A percentile compares a stretch with the other conserved stretches of the same genome.
Evolutionary conservation across 2,113 vertebrate genomes (phyloP).

Genomic region (Carlito syrichta): DNA sequence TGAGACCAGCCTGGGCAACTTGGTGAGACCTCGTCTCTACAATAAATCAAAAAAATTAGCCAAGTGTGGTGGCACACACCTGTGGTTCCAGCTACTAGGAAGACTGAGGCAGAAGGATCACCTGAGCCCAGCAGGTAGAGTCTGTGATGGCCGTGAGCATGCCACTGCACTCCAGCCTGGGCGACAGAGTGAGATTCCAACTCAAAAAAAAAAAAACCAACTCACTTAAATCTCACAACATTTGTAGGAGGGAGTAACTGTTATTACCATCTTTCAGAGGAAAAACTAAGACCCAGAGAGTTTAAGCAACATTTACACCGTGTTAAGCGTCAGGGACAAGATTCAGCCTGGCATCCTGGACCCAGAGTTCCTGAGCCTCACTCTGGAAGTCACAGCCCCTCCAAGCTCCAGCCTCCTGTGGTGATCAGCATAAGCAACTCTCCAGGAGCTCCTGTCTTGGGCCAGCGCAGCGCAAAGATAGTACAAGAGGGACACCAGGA

Average conservation of each 20-base stretch:
- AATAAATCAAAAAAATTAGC: no score
- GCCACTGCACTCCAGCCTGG: no score
- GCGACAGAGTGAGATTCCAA: no score
- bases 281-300: neutral
- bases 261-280: neutral
- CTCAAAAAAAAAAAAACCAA: no score
- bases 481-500: neutral
- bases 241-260: neutral
- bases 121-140: no score
- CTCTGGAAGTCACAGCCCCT: neutral
- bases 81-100: no score
- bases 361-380: neutral
- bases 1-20: no score
- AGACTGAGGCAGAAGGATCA: no score
- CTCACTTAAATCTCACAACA: neutral
- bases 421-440: neutral
- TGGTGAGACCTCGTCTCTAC: no score
- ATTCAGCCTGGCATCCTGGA: neutral
- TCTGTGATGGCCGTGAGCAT: no score
- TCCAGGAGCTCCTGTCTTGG: neutral
- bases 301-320: neutral
- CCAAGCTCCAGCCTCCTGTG: neutral
- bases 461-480: neutral
- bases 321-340: neutral
- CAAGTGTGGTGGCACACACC: no score